phyloP scores from a whole-genome alignment of 1,140 invertebrate species.

The Brachionus rotundiformis region DNA sequence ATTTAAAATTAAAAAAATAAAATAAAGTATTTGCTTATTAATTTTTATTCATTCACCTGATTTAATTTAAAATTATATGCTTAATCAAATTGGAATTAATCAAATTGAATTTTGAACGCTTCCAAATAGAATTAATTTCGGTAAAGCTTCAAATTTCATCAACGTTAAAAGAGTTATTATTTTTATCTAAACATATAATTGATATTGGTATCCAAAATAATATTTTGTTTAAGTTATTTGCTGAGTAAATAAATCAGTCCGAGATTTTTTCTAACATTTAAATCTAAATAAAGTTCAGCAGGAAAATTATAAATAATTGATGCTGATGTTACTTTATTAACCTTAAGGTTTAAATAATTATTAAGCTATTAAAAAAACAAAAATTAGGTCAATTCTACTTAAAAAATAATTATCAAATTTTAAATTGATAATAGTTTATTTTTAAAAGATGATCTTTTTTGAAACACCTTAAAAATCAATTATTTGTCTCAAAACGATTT shows the following conservation, averaged over 20 bases:
- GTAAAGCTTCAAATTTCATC: background rate
- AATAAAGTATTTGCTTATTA: background rate
- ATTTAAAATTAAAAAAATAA: background rate
- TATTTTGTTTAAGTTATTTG: constrained; percentile 1
- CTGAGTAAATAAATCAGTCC: background rate
- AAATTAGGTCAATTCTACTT: background rate
- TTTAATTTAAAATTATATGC: background rate
- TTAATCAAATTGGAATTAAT: background rate
- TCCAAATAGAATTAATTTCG: background rate
- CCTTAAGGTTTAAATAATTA: background rate
- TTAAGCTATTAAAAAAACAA: background rate
- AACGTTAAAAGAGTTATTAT: background rate
- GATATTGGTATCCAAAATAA: background rate
- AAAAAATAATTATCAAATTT: too few relatives aligned
- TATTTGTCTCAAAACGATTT: too few relatives aligned
- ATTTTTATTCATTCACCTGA: background rate
- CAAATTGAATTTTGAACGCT: background rate
- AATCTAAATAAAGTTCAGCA: background rate
- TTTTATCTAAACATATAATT: background rate
- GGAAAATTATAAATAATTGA: background rate
- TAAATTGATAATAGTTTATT: too few relatives aligned
- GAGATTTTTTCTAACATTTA: constrained; percentile 3
- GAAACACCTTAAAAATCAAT: too few relatives aligned
- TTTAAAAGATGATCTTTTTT: too few relatives aligned
- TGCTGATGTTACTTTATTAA: background rate